Conservation (phyloP, 1,140 invertebrate species). For the Anastrepha ludens region DNA sequence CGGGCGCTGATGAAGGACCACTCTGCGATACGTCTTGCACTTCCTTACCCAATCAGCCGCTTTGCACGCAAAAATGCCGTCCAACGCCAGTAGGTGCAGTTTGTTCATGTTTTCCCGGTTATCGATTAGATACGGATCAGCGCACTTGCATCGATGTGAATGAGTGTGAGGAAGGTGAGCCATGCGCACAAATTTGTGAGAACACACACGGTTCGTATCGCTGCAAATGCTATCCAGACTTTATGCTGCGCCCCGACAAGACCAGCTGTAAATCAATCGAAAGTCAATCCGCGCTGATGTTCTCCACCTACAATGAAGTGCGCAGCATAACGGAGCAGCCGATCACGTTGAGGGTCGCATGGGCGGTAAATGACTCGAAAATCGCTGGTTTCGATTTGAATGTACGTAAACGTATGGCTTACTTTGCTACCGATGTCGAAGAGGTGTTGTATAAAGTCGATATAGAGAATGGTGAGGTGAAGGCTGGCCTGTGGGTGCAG, state of each 20-base stretch:
- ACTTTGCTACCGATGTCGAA: conserved; percentile 73
- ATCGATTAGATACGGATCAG: conserved; percentile 77
- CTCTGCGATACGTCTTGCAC: conserved; percentile 65
- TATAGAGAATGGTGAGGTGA: conserved; percentile 60
- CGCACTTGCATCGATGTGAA: conserved; percentile 80
- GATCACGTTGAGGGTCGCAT: conserved; percentile 71
- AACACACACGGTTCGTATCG: conserved; percentile 83
- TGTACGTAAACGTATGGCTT: conserved; percentile 68
- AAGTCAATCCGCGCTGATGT: conserved; percentile 75
- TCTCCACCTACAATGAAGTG: conserved; percentile 76
- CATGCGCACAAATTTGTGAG: conserved; percentile 87
- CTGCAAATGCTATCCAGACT: conserved; percentile 85
- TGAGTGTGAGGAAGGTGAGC: conserved; percentile 80
- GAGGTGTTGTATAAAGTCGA: conserved; percentile 67
- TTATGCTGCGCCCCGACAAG: conserved; percentile 77
- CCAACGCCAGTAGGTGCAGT: conserved; percentile 72
- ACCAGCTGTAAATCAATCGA: conserved; percentile 82
- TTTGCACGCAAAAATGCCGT: conserved; percentile 75
- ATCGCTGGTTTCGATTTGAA: conserved; percentile 77
- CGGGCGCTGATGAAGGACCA: conserved; percentile 67
- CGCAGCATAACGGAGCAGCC: conserved; percentile 73
- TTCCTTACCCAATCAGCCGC: conserved; percentile 54
- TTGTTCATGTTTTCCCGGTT: conserved; percentile 87
- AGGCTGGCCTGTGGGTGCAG: conserved; percentile 76
- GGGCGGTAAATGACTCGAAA: conserved; percentile 72